These are phyloP conservation scores for Austrolebias charrua DNA, from an alignment of 2,797 vertebrate species.

Conservation along the genomic window DNA sequence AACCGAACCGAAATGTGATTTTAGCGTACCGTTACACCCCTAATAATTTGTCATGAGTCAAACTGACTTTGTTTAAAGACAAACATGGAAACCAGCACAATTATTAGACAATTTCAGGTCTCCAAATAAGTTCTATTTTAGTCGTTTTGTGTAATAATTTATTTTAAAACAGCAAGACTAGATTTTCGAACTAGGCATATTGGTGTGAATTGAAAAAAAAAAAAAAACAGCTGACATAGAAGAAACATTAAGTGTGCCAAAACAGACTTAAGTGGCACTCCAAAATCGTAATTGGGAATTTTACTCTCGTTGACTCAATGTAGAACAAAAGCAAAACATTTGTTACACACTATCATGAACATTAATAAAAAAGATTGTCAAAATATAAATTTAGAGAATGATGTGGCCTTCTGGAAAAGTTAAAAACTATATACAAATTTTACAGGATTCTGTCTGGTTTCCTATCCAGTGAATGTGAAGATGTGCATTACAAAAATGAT, in stretches of 20 bases:
- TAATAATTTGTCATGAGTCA: not conserved
- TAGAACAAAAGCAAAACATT: too few species aligned
- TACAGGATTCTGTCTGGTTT: not conserved
- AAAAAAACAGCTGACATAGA: not conserved
- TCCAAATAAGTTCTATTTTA: not conserved
- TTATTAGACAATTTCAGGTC: not conserved
- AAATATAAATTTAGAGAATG: not conserved
- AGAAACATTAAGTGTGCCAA: not conserved
- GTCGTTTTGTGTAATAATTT: not conserved
- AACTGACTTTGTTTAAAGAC: not conserved
- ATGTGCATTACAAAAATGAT: slow-evolving; percentile 50
- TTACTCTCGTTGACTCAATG: not conserved
- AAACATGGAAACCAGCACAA: not conserved
- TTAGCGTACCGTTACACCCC: too few species aligned
- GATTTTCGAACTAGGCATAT: not conserved
- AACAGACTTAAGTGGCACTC: not conserved
- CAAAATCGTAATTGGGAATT: not conserved
- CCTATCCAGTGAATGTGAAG: slow-evolving; percentile 18
- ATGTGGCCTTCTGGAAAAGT: too few species aligned
- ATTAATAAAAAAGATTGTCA: not conserved
- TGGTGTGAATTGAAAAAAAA: not conserved
- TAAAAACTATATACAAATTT: not conserved
- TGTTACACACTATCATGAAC: not conserved
- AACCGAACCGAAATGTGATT: too few species aligned
- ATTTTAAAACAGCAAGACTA: not conserved